Base-by-base conservation (phyloP, 1,140 invertebrate genomes). In the Hermatobates lingyangjiaoensis region DNA sequence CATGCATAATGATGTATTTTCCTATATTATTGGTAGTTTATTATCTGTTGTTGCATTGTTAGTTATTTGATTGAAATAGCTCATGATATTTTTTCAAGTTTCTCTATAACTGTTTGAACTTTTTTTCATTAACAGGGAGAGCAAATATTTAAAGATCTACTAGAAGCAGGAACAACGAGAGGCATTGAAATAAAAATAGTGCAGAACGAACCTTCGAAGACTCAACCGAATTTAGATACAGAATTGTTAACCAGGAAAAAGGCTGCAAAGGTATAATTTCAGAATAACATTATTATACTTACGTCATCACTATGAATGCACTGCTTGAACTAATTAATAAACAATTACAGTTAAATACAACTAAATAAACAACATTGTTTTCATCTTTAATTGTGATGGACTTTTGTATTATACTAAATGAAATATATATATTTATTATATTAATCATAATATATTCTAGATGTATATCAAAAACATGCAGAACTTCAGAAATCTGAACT, bases 121-220 rank as follows among this genome's bases (percentile, higher is more conserved):
- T n/a, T n/a, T 51, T 3, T 50, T 24, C 25, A 15, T 27, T 70
- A 69, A 48, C 45, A 88, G 81, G 91, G 91, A 28, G 85, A 92
- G 68, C 71, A 80, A 58, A 77, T 95, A 15, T 91, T 92, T 60
- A 71, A 83, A 51, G 72, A 75, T 26, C 64, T 95, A 14, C 64
- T 83, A 45, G 68, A 76, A 56, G 81, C 85, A 30, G 87, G 86
- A 1, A 74, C 71, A 44, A 71, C 79, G 42, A 67, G 77, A 47
- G 73, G 76, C 0, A 71, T 94, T n/a, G 70, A 73, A 42, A 72
- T 95, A 20, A 80, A 78, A 67, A 91, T 96, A 62, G 87, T 80
- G 57, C 88, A 94, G 72, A 91, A 85, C 66, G 68, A 73, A 57
- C 83, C 84, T 2, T 76, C 78, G 12, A 73, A 74, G 60, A 54